Conservation (phyloP, 2,888 invertebrate species). For the Cosmia trapezina region DNA sequence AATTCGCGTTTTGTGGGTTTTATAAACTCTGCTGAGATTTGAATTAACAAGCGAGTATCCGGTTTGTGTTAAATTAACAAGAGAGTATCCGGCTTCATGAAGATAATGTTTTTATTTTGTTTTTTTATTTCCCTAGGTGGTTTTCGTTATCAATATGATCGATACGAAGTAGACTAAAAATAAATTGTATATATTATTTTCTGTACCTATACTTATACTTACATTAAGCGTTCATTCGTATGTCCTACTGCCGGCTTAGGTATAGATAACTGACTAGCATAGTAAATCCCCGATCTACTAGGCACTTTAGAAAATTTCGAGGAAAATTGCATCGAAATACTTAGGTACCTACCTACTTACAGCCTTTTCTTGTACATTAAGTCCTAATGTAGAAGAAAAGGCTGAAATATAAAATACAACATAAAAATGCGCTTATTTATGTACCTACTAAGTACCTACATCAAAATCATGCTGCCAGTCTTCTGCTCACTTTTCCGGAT, state of each 20-base stretch:
- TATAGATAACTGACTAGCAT: not conserved
- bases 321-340: conserved; percentile 1
- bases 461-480: too few relatives aligned
- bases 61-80: not conserved
- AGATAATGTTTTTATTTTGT: not conserved
- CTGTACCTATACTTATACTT: too few relatives aligned
- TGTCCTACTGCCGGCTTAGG: not conserved
- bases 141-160: conserved; percentile 24
- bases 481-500: too few relatives aligned
- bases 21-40: not conserved
- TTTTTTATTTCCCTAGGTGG: not conserved
- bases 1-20: not conserved
- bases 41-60: not conserved
- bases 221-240: too few relatives aligned
- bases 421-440: not conserved
- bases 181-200: not conserved
- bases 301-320: not conserved
- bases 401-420: not conserved
- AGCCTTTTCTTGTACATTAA: too few relatives aligned
- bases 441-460: too few relatives aligned
- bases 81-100: not conserved
- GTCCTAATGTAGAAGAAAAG: too few relatives aligned
- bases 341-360: too few relatives aligned
- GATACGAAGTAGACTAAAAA: not conserved
- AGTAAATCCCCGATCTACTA: conserved; percentile 19